Conservation (phyloP, 2,113 vertebrate genomes). For the Carassius carassius region DNA sequence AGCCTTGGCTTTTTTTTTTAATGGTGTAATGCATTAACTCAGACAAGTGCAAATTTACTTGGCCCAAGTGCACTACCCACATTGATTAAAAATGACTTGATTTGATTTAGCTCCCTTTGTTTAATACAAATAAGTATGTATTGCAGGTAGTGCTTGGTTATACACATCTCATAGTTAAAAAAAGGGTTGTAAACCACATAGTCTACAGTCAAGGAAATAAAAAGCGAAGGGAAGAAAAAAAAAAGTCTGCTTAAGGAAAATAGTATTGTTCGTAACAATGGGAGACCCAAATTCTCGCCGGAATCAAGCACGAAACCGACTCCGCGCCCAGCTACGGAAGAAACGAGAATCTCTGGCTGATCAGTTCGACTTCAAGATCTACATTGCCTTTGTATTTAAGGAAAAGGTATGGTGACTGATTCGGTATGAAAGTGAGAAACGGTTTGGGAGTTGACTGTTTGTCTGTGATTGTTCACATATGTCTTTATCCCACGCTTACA, state of each 20-base stretch:
- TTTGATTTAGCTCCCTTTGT: slow-evolving; percentile 62
- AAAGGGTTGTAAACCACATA: slow-evolving; percentile 58
- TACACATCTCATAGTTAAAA: slow-evolving; percentile 50
- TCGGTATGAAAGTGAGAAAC: not conserved
- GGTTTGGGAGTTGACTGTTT: not conserved
- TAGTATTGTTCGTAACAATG: slow-evolving; percentile 85
- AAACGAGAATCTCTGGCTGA: slow-evolving; percentile 99
- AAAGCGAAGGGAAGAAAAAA: slow-evolving; percentile 48
- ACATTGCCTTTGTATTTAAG: slow-evolving; percentile 99
- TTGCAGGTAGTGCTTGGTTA: slow-evolving; percentile 66
- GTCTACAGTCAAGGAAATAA: slow-evolving; percentile 58
- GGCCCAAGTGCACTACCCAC: slow-evolving; percentile 63
- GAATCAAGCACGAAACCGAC: slow-evolving; percentile 99
- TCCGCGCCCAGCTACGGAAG: slow-evolving; percentile 99
- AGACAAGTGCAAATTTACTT: slow-evolving; percentile 66
- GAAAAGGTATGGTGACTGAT: slow-evolving; percentile 85
- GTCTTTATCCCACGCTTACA: slow-evolving; percentile 53
- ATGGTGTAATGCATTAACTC: slow-evolving; percentile 67
- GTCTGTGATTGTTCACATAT: not conserved
- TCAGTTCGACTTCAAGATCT: slow-evolving; percentile 99
- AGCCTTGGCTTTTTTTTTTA: slow-evolving; percentile 60
- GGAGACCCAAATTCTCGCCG: slow-evolving; percentile 98
- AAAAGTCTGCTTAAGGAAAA: slow-evolving; percentile 55
- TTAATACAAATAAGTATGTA: slow-evolving; percentile 66
- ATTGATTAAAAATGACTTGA: slow-evolving; percentile 73